Percentiles rank a stretch among this genome's conserved stretches.
phyloP scores from a whole-genome alignment of 2,113 vertebrate species.

The Lucifuga dentata region DNA sequence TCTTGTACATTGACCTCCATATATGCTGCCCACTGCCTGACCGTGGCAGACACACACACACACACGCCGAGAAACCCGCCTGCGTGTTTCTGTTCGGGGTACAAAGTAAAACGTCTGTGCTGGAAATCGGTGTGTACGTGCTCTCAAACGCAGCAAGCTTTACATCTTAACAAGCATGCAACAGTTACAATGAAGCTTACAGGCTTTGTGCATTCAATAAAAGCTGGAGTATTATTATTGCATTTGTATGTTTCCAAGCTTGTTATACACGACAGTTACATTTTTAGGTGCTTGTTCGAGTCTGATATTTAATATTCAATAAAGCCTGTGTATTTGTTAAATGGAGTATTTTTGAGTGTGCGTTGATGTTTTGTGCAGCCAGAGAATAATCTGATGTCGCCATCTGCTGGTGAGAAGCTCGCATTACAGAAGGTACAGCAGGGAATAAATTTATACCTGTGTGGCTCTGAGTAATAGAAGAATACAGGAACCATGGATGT shows the following conservation, averaged over 20 bases:
- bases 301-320: constrained; percentile 76
- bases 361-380: constrained; percentile 2
- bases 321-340: constrained; percentile 76
- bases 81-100: too few species aligned
- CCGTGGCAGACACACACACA: constrained; percentile 6
- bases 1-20: constrained; percentile 29
- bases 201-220: constrained; percentile 61
- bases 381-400: constrained; percentile 1
- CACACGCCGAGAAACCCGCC: too few species aligned
- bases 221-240: constrained; percentile 48
- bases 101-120: constrained; percentile 36
- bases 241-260: constrained; percentile 66
- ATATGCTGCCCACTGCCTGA: constrained; percentile 54
- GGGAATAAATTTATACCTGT: neutral
- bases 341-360: constrained; percentile 28
- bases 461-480: constrained; percentile 25
- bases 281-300: constrained; percentile 61
- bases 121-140: constrained; percentile 19
- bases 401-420: constrained; percentile 54
- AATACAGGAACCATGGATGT: constrained; percentile 74
- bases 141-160: constrained; percentile 58
- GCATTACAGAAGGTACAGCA: neutral
- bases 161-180: constrained; percentile 70
- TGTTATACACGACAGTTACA: constrained; percentile 42
- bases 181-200: constrained; percentile 63